Percentiles rank a stretch among this genome's conserved stretches.
Conservation (phyloP, 2,113 vertebrate genomes). For the Bos taurus region ARS-UCD2.0 NC_037357.1:6494501-6495000, state of each 20-base stretch:
- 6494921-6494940: background rate
- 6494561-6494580: background rate
- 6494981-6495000: background rate
- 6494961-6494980: background rate
- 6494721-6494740: background rate
- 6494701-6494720: background rate
- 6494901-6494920: background rate
- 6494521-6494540: background rate
- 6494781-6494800: background rate
- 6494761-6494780: background rate
- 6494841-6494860: background rate
- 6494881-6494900: background rate
- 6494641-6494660: background rate
- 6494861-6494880: background rate
- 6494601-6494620: background rate
- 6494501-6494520: background rate
- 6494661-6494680: background rate
- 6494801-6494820: background rate
- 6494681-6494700: background rate
- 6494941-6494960: background rate
- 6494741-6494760: background rate
- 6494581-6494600: background rate
- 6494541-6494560: background rate
- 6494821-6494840: background rate
- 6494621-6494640: background rate